Evolutionary conservation across 53 echinoderm and acorn worm species (phyloP).

Genomic region (Mesocentrotus franciscanus): DNA sequence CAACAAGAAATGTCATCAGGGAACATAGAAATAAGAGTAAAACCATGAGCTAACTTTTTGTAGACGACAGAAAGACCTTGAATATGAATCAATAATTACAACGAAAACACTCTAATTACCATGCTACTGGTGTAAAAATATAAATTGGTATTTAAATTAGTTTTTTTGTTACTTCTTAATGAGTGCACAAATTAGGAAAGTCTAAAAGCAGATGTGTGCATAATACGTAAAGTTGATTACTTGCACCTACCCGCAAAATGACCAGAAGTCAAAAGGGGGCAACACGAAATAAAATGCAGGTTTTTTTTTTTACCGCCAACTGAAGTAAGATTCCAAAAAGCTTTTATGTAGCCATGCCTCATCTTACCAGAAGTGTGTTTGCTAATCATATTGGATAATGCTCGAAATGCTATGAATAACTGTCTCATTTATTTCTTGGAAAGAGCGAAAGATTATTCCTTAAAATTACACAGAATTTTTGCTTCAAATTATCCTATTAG

Average conservation of each 20-base stretch:
- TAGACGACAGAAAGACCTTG: too few relatives aligned
- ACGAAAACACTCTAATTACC: too few relatives aligned
- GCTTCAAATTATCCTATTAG: background rate
- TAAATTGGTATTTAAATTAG: too few relatives aligned
- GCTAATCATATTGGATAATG: background rate
- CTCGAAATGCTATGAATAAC: background rate
- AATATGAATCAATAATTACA: too few relatives aligned
- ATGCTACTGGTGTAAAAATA: too few relatives aligned
- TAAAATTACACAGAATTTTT: background rate
- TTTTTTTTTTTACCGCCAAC: too few relatives aligned
- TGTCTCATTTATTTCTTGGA: background rate
- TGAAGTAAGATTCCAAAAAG: background rate
- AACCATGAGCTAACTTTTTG: too few relatives aligned
- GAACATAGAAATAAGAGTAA: too few relatives aligned
- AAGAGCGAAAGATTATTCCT: background rate
- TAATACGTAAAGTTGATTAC: too few relatives aligned
- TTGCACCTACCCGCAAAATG: background rate
- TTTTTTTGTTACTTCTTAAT: background rate
- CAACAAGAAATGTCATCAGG: too few relatives aligned
- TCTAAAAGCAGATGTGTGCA: background rate
- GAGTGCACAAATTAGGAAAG: background rate
- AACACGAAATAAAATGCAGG: background rate
- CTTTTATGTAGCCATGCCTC: background rate
- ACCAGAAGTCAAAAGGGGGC: background rate
- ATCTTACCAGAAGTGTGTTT: background rate